Evolutionary conservation across 1,140 invertebrate species (phyloP).

Genomic region (Leptinotarsa undecemlineata): DNA sequence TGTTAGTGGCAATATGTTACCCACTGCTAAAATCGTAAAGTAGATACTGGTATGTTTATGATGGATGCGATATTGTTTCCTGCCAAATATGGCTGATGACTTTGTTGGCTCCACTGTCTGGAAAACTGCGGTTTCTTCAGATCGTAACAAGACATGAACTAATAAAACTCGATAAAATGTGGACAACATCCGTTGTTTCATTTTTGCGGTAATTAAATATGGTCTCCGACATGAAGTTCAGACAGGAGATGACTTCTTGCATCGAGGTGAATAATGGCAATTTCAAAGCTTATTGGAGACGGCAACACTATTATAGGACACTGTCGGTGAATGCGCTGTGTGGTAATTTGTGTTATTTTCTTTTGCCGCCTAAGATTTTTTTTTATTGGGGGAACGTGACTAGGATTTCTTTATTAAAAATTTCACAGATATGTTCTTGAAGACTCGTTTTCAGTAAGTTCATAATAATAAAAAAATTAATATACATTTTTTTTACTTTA

Average conservation of each 20-base stretch:
- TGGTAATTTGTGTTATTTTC: no score
- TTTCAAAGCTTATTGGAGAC: neutral
- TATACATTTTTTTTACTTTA: no score
- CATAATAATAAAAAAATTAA: no score
- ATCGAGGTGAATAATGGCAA: neutral
- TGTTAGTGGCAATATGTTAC: neutral
- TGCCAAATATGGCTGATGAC: slow-evolving; percentile 22
- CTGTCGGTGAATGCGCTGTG: no score
- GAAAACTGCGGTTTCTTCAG: slow-evolving; percentile 17
- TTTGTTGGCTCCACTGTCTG: slow-evolving; percentile 16
- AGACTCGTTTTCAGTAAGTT: no score
- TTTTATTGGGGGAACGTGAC: no score
- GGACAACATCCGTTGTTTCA: slow-evolving; percentile 9
- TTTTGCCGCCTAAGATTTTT: no score
- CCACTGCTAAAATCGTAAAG: neutral
- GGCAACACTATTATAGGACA: neutral
- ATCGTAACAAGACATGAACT: slow-evolving; percentile 5
- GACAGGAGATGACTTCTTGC: neutral
- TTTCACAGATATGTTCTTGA: no score
- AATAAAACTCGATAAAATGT: slow-evolving; percentile 15
- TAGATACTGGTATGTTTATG: slow-evolving; percentile 5
- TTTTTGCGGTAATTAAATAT: slow-evolving; percentile 14
- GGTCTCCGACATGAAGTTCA: slow-evolving; percentile 1
- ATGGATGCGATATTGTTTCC: slow-evolving; percentile 21
- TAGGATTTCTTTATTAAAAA: no score